Evolutionary conservation across 2,113 vertebrate species (phyloP).

Genomic region (Hylia prasina): DNA sequence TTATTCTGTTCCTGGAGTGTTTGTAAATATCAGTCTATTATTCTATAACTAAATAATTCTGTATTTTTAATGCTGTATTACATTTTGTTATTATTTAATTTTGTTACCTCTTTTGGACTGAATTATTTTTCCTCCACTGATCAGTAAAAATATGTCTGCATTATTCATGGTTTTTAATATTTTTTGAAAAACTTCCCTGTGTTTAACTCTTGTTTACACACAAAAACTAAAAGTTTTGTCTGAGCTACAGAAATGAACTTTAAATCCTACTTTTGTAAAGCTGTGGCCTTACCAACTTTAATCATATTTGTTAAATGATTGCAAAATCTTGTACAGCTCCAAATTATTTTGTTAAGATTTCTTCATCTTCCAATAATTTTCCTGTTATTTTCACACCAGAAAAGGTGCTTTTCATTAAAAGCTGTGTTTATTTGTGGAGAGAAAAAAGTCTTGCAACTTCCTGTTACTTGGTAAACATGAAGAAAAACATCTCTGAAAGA

Average conservation of each 20-base stretch:
- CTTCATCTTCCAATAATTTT: neutral
- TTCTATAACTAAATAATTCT: constrained; percentile 38
- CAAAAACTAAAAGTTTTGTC: neutral
- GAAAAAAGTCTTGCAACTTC: neutral
- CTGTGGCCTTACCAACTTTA: neutral
- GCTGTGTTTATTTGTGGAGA: neutral
- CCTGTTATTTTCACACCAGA: neutral
- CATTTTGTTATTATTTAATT: constrained; percentile 39
- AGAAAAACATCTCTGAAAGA: neutral
- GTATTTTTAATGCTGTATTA: constrained; percentile 36
- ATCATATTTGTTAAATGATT: neutral
- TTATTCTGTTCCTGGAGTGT: neutral
- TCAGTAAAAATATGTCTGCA: constrained; percentile 19
- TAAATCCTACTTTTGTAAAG: neutral
- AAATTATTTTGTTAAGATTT: neutral
- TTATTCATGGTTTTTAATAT: neutral
- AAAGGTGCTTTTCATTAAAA: neutral
- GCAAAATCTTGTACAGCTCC: neutral
- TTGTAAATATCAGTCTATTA: constrained; percentile 17
- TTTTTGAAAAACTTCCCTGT: neutral
- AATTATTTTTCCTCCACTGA: constrained; percentile 34
- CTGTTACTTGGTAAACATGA: neutral
- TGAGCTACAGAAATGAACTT: neutral
- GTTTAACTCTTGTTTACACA: neutral
- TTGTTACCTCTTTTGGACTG: constrained; percentile 1